Evolutionary conservation across 2,888 invertebrate genomes (phyloP).

Genomic region (Baronia brevicornis): DNA sequence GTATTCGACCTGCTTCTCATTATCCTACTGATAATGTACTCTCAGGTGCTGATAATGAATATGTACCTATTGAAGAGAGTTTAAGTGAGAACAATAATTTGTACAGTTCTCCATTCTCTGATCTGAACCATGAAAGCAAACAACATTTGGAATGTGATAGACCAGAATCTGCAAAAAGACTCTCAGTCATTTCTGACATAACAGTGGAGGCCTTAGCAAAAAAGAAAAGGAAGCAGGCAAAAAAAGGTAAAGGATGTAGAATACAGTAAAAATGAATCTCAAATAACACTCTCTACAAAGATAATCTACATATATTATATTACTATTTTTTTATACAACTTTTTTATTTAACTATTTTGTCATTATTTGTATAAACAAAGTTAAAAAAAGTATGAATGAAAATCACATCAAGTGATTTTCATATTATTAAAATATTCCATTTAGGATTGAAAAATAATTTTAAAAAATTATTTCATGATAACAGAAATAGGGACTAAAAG

Average conservation of each 20-base stretch:
- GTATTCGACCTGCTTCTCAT: constrained; percentile 65
- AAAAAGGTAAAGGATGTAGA: constrained; percentile 64
- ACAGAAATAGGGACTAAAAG: too few species aligned
- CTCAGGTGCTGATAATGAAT: constrained; percentile 29
- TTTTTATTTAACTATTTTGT: too few species aligned
- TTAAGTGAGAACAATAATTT: constrained; percentile 64
- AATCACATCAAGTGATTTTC: too few species aligned
- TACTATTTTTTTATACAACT: background rate
- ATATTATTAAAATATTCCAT: too few species aligned
- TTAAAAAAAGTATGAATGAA: too few species aligned
- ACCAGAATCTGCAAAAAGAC: constrained; percentile 47
- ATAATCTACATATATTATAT: background rate
- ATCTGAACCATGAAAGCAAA: constrained; percentile 31
- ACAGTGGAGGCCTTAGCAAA: constrained; percentile 62
- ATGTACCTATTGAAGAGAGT: constrained; percentile 47
- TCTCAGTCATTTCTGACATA: constrained; percentile 66
- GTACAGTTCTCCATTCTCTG: constrained; percentile 52
- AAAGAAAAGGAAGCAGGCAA: constrained; percentile 59
- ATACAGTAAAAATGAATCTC: constrained; percentile 42
- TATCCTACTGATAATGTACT: constrained; percentile 49
- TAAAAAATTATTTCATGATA: too few species aligned
- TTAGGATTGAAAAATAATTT: too few species aligned
- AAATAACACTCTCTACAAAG: background rate
- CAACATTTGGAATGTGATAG: constrained; percentile 29
- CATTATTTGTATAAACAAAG: too few species aligned